Conservation (phyloP, 2,888 invertebrate genomes). For the Pyrrhosoma nymphula region DNA sequence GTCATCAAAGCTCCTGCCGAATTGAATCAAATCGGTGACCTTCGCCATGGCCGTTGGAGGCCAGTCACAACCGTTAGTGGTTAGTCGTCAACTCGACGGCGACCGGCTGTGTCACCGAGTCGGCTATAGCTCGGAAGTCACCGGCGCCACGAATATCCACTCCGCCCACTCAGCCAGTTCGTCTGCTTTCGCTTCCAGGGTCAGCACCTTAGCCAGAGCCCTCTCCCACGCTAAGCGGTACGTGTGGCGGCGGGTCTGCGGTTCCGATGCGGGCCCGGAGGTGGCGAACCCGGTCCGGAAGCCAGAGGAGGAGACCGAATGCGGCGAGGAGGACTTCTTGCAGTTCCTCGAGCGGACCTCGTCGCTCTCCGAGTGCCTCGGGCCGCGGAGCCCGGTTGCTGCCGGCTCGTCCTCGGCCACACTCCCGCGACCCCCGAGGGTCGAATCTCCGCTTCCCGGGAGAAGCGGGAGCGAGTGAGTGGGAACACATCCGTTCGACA, state of each 20-base stretch:
- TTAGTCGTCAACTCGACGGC: no score
- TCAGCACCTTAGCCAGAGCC: background rate
- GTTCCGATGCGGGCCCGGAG: background rate
- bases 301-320: background rate
- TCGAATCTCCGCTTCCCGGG: background rate
- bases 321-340: constrained; percentile 51
- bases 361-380: constrained; percentile 19
- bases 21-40: no score
- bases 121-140: no score
- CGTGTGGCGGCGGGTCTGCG: background rate
- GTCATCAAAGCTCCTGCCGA: no score
- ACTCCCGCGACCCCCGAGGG: background rate
- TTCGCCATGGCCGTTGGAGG: no score
- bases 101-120: no score
- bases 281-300: background rate
- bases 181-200: background rate
- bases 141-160: no score
- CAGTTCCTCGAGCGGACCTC: constrained; percentile 62
- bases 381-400: background rate
- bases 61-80: no score
- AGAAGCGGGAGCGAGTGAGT: background rate
- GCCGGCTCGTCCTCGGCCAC: background rate
- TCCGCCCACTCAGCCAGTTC: no score
- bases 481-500: background rate
- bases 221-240: background rate